Percentiles rank a stretch among this genome's conserved stretches.
Evolutionary conservation across 2,797 vertebrate genomes (phyloP).

Genomic region (Benthosema pterotum): DNA sequence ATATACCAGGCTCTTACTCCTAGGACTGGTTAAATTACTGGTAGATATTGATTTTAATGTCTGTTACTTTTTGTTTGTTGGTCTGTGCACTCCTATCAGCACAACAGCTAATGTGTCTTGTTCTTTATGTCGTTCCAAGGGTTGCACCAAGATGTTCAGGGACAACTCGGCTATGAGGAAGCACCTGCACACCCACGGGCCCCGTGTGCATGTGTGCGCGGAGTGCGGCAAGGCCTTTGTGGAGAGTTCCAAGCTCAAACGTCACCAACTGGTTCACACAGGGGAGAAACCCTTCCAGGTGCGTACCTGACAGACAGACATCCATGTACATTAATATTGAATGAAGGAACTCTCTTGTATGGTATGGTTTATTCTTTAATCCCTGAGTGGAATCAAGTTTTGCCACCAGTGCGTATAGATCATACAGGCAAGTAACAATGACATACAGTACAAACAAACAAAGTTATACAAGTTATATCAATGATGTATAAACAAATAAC

Average conservation of each 20-base stretch:
- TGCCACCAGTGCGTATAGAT: too few relatives aligned
- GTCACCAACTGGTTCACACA: slow-evolving; percentile 98
- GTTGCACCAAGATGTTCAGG: slow-evolving; percentile 99
- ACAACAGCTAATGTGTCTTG: neutral
- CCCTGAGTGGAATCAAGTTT: too few relatives aligned
- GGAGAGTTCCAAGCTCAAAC: slow-evolving; percentile 98
- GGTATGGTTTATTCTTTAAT: too few relatives aligned
- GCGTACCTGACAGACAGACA: slow-evolving; percentile 15
- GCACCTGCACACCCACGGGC: slow-evolving; percentile 98
- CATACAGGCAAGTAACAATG: too few relatives aligned
- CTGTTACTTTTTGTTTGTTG: neutral
- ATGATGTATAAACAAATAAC: too few relatives aligned
- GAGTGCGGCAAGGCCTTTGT: slow-evolving; percentile 99
- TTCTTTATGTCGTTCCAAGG: slow-evolving; percentile 71
- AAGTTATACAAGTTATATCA: too few relatives aligned
- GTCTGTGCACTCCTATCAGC: slow-evolving; percentile 7
- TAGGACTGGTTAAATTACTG: too few relatives aligned
- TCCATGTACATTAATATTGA: neutral
- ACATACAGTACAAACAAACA: too few relatives aligned
- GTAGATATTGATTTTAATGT: too few relatives aligned
- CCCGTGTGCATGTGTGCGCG: slow-evolving; percentile 96
- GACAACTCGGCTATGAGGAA: slow-evolving; percentile 99
- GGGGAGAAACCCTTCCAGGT: slow-evolving; percentile 99
- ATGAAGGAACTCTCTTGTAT: too few relatives aligned
- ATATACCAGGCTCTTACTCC: too few relatives aligned